These are phyloP conservation scores for Sebastes matsubarae DNA, from an alignment of 2,797 vertebrate genomes.

Conservation along the genomic window DNA sequence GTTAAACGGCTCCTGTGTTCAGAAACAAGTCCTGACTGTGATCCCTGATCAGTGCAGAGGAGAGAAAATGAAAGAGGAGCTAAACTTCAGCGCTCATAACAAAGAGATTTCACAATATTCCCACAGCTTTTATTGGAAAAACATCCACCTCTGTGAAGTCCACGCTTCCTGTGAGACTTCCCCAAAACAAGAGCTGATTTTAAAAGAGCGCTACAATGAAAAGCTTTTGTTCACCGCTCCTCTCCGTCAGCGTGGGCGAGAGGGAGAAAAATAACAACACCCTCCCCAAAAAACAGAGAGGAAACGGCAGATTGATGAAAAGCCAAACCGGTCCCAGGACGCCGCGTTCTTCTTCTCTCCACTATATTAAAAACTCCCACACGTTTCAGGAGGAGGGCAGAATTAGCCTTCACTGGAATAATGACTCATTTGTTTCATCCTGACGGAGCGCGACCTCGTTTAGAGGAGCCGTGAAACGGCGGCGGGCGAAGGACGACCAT, in stretches of 20 bases:
- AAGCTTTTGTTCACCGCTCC: conserved; percentile 50
- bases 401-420: conserved; percentile 77
- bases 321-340: conserved; percentile 81
- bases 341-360: conserved; percentile 71
- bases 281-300: conserved; percentile 18
- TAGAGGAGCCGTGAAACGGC: conserved; percentile 23
- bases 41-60: conserved; percentile 35
- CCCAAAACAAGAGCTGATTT: conserved; percentile 49
- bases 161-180: conserved; percentile 64
- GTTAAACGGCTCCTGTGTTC: neutral
- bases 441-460: conserved; percentile 54
- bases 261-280: conserved; percentile 53
- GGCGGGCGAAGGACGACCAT: conserved; percentile 49
- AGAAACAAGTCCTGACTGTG: conserved; percentile 36
- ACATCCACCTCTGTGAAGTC: conserved; percentile 67
- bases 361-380: conserved; percentile 87
- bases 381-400: conserved; percentile 72
- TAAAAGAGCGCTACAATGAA: conserved; percentile 34
- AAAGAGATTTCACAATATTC: conserved; percentile 70
- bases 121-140: conserved; percentile 63
- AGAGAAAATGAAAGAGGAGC: conserved; percentile 6
- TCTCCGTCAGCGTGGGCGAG: conserved; percentile 49
- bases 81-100: conserved; percentile 44
- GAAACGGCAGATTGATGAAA: conserved; percentile 83
- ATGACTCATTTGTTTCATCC: conserved; percentile 77